These are phyloP conservation scores for Phlogophora meticulosa DNA, from an alignment of 2,888 invertebrate genomes.

Conservation along the genomic window DNA sequence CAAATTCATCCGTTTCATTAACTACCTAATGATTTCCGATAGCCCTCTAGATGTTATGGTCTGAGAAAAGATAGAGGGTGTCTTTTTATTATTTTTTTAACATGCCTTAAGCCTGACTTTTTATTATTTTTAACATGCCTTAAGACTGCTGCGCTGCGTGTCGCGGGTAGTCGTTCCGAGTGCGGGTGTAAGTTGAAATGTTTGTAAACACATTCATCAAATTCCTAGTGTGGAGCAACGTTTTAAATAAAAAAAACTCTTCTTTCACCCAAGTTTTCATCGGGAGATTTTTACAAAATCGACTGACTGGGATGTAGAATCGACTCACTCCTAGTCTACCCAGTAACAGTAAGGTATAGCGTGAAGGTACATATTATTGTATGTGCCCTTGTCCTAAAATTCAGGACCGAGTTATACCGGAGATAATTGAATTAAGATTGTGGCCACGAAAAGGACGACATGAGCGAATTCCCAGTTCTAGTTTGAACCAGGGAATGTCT, in stretches of 20 bases:
- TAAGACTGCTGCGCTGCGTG: no score
- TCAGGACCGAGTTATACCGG: conserved; percentile 50
- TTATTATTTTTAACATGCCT: no score
- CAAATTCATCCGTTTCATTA: conserved; percentile 70
- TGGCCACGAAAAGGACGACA: conserved; percentile 30
- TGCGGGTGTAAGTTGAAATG: no score
- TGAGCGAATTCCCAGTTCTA: background rate
- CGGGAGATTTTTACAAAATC: no score
- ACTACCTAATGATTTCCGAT: conserved; percentile 67
- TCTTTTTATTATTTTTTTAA: conserved; percentile 10
- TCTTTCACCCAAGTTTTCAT: no score
- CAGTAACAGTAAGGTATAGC: conserved; percentile 17
- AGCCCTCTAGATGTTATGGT: conserved; percentile 52
- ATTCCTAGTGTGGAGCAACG: no score
- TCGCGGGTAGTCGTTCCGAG: no score
- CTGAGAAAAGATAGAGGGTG: conserved; percentile 39
- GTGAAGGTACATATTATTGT: conserved; percentile 34
- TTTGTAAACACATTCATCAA: no score
- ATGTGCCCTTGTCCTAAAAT: conserved; percentile 46
- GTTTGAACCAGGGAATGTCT: background rate
- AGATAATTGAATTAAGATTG: conserved; percentile 58
- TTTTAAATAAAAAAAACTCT: no score
- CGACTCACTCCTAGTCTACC: background rate
- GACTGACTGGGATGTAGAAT: no score
- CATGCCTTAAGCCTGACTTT: no score